Evolutionary conservation across 2,888 invertebrate genomes (phyloP), one percentile per base, ranked within the genome.

Genomic region (Stictocephala bisonia): DNA sequence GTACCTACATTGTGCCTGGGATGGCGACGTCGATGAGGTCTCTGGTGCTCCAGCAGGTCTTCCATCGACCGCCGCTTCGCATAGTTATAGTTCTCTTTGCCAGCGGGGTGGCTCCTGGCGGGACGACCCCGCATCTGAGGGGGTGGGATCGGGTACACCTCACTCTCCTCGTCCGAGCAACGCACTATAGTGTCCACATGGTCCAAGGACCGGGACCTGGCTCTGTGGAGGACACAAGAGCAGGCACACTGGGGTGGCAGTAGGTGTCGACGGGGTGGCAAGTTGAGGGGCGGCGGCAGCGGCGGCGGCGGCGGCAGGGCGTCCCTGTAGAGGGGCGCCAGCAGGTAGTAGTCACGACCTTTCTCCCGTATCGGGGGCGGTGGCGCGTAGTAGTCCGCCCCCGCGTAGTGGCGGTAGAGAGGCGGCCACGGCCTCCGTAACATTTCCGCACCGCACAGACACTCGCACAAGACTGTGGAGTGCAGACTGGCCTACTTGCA

Each of bases 21-120:
- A 7, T 15, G n/a, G 18, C 70, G 27, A 2, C 70, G 40, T 27
- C 71, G 71, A 27, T 56, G 44, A 22, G 74, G 71, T 20, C 64
- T 41, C 53, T 53, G 71, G 29, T 74, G 72, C 13, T 80, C 88
- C 77, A 88, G 80, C 77, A 91, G 85, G 83, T 91, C 91, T 82
- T 92, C 91, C 90, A 91, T 90, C 0, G 91, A 91, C 76, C 90
- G 87, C 51, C 91, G 86, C n/a, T 87, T 87, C 73, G 86, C 86
- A 40, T 70, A 56, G 27, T 64, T 64, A n/a, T n/a, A n/a, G 78
- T 85, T 84, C 79, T 86, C 85, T 75, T 86, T 86, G 82, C 85
- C 84, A n/a, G n/a, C n/a, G 77, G 83, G 78, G 7, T 68, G 75
- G 15, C 67, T 68, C 50, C 75, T 66, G n/a, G n/a, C n/a, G n/a